Conservation (phyloP, 1,140 invertebrate genomes). For the Trachymyrmex septentrionalis region DNA sequence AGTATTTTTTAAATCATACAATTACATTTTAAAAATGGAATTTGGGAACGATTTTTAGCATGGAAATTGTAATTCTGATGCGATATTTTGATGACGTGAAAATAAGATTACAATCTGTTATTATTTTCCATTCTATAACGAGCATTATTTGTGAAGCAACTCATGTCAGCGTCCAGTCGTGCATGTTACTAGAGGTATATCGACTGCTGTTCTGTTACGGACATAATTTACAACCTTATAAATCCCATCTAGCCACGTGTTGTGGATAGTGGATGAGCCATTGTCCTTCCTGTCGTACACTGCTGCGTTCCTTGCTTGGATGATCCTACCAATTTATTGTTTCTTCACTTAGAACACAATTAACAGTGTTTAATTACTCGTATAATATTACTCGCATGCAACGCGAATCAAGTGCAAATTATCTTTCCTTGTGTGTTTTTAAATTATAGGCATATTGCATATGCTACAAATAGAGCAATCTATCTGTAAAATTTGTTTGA, state of each 20-base stretch:
- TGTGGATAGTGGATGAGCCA: conserved; percentile 16
- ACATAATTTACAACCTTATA: conserved; percentile 81
- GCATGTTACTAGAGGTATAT: conserved; percentile 68
- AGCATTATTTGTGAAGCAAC: conserved; percentile 40
- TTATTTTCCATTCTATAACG: conserved; percentile 13
- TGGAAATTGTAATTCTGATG: neutral
- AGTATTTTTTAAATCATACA: neutral
- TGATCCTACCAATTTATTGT: conserved; percentile 38
- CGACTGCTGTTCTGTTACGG: conserved; percentile 78
- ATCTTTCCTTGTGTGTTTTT: neutral
- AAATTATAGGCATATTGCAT: neutral
- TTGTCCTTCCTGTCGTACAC: conserved; percentile 8
- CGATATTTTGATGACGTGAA: neutral
- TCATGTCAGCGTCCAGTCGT: conserved; percentile 35
- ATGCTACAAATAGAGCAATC: neutral
- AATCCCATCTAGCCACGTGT: conserved; percentile 62
- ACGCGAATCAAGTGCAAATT: neutral
- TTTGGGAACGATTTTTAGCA: neutral
- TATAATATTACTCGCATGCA: conserved; percentile 11
- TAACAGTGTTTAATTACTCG: conserved; percentile 75
- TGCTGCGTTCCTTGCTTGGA: conserved; percentile 22
- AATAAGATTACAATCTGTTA: conserved; percentile 8
- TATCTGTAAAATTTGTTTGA: neutral
- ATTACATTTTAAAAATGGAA: conserved; percentile 25
- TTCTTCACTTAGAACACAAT: conserved; percentile 44